Evolutionary conservation across 2,113 vertebrate species (phyloP), one percentile per base, ranked within the genome.

Genomic region (Morone saxatilis): DNA sequence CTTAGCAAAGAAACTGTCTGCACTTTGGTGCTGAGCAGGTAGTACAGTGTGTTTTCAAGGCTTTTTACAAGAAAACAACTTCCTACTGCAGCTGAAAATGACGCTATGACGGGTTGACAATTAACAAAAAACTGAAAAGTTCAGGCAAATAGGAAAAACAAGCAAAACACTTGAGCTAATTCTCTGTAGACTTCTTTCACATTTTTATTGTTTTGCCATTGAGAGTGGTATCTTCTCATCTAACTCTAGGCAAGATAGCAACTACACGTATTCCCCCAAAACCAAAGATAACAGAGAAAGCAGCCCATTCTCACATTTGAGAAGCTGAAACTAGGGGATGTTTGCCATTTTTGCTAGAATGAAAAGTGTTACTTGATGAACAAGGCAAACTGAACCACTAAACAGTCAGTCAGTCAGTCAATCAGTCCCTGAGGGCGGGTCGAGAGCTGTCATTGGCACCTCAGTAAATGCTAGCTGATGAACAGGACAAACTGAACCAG

Each of bases 401-500:
- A 31, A 63, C 12, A 47, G 3, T 68, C 17, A 10, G 56, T 59
- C 48, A 67, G 71, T 47, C 41, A 43, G 83, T 47, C 41, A 43
- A 81, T 38, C 59, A 14, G 85, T 66, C 81, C 77, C 88, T 50
- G 61, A 43, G 83, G 87, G 78, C 2, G 69, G 67, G 60, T 47
- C 0, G 54, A 75, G 41, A 10, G 71, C 76, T 78, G 83, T 89
- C 91, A 84, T 16, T 88, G 81, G 86, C 86, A 88, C 89, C 92
- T 87, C 86, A 57, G 76, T 90, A 86, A 91, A 89, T 70, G 53
- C 80, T 73, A 36, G 65, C 87, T 89, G 86, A 85, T 87, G 88
- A 89, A 78, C 78, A 80, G 77, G 83, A 88, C 88, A 89, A 92
- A 91, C 90, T 78, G 74, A 92, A 90, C 91, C 94, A 94, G 92